Evolutionary conservation across 2,797 vertebrate genomes (phyloP).

Genomic region (Synanceia verrucosa): DNA sequence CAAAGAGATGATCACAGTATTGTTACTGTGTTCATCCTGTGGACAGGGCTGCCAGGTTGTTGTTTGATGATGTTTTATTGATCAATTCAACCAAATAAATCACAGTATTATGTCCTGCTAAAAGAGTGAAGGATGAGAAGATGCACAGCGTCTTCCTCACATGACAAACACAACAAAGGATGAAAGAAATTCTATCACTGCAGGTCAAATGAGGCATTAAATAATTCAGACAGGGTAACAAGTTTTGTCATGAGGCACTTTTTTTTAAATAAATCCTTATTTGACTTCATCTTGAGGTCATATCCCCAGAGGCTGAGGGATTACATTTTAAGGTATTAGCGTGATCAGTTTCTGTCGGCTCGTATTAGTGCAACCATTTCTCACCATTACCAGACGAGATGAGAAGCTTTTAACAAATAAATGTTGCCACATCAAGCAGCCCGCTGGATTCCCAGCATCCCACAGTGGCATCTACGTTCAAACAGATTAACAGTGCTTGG

Average conservation of each 20-base stretch:
- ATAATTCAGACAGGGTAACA: not conserved
- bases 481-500: slow-evolving; percentile 5
- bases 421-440: slow-evolving; percentile 30
- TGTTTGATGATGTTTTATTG: too few species aligned
- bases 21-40: too few species aligned
- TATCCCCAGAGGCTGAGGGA: slow-evolving; percentile 9
- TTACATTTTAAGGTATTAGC: slow-evolving; percentile 36
- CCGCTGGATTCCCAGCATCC: slow-evolving; percentile 24
- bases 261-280: not conserved
- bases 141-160: too few species aligned
- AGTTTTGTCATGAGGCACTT: not conserved
- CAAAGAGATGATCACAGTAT: too few species aligned
- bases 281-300: slow-evolving; percentile 28
- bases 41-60: too few species aligned
- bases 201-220: not conserved
- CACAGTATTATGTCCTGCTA: too few species aligned
- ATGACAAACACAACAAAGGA: too few species aligned
- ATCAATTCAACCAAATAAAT: too few species aligned
- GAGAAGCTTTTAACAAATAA: slow-evolving; percentile 46
- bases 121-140: too few species aligned
- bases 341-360: slow-evolving; percentile 44
- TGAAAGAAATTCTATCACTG: not conserved
- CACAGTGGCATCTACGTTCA: slow-evolving; percentile 15
- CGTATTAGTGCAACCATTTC: slow-evolving; percentile 28
- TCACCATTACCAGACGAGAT: slow-evolving; percentile 30